phyloP scores from a whole-genome alignment of 2,797 vertebrate genomes.

The Muscicapa comitata region DNA sequence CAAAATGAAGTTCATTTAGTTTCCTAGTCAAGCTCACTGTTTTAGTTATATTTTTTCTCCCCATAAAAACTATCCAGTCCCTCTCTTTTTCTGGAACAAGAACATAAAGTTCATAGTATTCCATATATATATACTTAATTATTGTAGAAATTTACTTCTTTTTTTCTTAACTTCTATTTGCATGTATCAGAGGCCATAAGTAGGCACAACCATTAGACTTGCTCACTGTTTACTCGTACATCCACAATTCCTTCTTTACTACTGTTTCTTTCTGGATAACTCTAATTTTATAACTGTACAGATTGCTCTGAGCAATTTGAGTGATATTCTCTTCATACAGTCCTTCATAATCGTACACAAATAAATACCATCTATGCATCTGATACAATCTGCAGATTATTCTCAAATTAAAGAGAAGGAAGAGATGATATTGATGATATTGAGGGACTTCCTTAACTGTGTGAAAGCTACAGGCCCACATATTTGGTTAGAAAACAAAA shows the following conservation, averaged over 20 bases:
- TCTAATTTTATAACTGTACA: neutral
- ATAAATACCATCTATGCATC: neutral
- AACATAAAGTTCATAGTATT: neutral
- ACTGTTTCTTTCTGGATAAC: neutral
- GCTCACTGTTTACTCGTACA: neutral
- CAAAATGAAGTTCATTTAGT: neutral
- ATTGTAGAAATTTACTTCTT: neutral
- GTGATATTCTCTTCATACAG: neutral
- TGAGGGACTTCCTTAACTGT: neutral
- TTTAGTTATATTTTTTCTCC: neutral
- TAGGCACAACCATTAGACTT: neutral
- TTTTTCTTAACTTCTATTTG: neutral
- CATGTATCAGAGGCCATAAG: neutral
- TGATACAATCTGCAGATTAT: neutral
- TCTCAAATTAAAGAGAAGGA: neutral
- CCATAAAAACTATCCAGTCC: neutral
- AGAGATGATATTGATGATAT: neutral
- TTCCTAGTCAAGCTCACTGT: neutral
- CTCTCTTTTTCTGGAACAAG: neutral
- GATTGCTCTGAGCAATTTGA: neutral
- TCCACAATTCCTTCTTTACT: neutral
- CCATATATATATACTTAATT: neutral
- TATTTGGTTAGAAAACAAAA: neutral
- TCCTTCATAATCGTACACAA: neutral
- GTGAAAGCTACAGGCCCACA: neutral